Conservation (phyloP, 2,113 vertebrate genomes). For the Sisor rabdophorus region DNA sequence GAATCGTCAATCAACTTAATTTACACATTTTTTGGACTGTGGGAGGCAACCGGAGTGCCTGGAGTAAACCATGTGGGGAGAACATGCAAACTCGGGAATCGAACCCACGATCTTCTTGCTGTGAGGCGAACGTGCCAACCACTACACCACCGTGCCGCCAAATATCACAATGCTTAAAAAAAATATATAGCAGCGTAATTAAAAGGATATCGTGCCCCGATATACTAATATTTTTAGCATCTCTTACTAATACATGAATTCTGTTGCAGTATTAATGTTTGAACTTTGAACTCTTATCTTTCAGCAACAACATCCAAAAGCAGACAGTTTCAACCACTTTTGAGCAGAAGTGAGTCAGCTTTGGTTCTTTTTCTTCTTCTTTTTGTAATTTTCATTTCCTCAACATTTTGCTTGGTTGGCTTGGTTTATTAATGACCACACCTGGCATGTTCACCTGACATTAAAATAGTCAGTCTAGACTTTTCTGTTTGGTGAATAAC, state of each 20-base stretch:
- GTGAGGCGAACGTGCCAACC: no score
- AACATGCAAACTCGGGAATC: no score
- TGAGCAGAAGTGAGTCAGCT: conserved; percentile 66
- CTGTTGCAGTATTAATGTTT: background rate
- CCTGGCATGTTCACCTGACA: conserved; percentile 52
- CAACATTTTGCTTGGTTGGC: conserved; percentile 15
- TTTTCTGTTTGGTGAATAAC: conserved; percentile 12
- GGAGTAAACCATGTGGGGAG: no score
- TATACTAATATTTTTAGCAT: background rate
- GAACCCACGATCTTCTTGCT: no score
- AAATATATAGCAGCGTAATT: background rate
- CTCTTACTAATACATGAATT: background rate
- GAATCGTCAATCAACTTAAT: no score
- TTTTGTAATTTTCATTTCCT: background rate
- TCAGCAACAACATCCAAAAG: conserved; percentile 55
- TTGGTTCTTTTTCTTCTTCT: conserved; percentile 18
- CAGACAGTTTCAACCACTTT: conserved; percentile 58
- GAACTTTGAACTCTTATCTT: conserved; percentile 28
- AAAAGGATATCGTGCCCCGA: background rate
- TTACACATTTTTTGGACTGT: no score
- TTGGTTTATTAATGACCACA: conserved; percentile 44
- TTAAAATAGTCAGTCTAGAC: conserved; percentile 57
- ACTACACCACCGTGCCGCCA: no score
- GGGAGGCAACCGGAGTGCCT: no score
- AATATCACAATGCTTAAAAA: no score